Conservation (phyloP, 2,113 vertebrate species). For the Phylloscopus trochiloides region DNA sequence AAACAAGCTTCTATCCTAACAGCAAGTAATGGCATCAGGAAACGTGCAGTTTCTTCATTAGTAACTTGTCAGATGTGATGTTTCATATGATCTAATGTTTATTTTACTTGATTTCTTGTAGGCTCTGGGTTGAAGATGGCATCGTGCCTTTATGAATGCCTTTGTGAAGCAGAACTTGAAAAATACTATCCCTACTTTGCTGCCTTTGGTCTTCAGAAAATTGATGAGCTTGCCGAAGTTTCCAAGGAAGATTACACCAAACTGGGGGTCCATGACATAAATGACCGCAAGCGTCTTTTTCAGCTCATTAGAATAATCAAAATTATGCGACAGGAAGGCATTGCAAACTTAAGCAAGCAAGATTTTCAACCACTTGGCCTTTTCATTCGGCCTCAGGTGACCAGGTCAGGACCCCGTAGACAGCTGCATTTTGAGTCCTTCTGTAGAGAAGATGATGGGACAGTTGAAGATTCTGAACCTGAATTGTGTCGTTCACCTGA, state of each 20-base stretch:
- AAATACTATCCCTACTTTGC: slow-evolving; percentile 83
- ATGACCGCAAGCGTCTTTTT: slow-evolving; percentile 84
- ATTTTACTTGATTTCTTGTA: slow-evolving; percentile 1
- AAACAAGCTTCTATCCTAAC: background rate
- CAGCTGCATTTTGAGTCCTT: slow-evolving; percentile 78
- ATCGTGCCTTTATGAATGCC: slow-evolving; percentile 84
- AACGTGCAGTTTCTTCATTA: background rate
- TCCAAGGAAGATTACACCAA: slow-evolving; percentile 82
- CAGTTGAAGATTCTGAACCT: background rate
- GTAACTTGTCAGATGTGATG: background rate
- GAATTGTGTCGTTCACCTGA: background rate
- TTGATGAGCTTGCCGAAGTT: slow-evolving; percentile 80
- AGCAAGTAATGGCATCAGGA: background rate
- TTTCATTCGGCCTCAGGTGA: slow-evolving; percentile 9
- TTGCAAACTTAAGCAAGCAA: slow-evolving; percentile 30
- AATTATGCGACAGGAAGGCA: slow-evolving; percentile 73
- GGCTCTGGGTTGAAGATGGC: slow-evolving; percentile 72
- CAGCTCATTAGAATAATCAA: slow-evolving; percentile 85
- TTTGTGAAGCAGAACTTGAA: slow-evolving; percentile 83
- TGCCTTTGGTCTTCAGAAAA: slow-evolving; percentile 77
- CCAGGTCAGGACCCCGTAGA: slow-evolving; percentile 68
- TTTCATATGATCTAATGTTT: background rate
- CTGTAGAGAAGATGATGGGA: slow-evolving; percentile 10
- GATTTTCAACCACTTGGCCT: slow-evolving; percentile 23
- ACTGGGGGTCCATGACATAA: slow-evolving; percentile 81